Evolutionary conservation across 2,797 vertebrate genomes (phyloP), one percentile per base, ranked within the genome.

Genomic region (Neomorphus geoffroyi): DNA sequence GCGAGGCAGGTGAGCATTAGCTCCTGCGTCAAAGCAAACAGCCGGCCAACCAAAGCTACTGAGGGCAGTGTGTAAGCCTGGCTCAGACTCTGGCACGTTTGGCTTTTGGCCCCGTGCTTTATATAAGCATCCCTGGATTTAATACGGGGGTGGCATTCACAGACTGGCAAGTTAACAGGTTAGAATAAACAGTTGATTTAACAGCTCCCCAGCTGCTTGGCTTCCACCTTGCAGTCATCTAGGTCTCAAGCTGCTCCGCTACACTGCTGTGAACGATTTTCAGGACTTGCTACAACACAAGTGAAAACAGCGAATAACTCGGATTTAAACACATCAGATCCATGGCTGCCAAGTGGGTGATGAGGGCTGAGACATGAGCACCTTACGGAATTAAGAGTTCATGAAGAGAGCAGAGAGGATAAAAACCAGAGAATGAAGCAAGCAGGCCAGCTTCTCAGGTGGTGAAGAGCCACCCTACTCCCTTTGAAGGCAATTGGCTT

Each of bases 241-340:
- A 80, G 89, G 57, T n/a, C 85, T 86, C 79, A 88, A 64, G 86
- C 89, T 87, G 86, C 70, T 90, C 80, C 53, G 33, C 43, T 12
- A 28, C 23, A 1, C 62, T 45, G 53, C 54, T 39, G 4, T 21
- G 32, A 90, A 60, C 2, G 37, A 32, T 62, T 85, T 58, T 33
- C 46, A 56, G 67, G 43, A 57, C 72, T 64, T 57, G 45, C 69
- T 62, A 46, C 57, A 30, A 18, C 7, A 2, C 27, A 37, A 89
- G 46, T 24, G 7, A 53, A 81, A 85, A 4, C 50, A 87, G 46
- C 0, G 8, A 62, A 3, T 9, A 80, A 79, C 33, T 37, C 1
- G 0, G 30, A 67, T 57, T 74, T 41, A 60, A 80, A 78, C 23
- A 4, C 33, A 61, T 46, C 30, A 23, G 84, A 37, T 64, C 61